Base-by-base conservation (phyloP, 2,888 invertebrate species). In the Prenolepis imparis region DNA sequence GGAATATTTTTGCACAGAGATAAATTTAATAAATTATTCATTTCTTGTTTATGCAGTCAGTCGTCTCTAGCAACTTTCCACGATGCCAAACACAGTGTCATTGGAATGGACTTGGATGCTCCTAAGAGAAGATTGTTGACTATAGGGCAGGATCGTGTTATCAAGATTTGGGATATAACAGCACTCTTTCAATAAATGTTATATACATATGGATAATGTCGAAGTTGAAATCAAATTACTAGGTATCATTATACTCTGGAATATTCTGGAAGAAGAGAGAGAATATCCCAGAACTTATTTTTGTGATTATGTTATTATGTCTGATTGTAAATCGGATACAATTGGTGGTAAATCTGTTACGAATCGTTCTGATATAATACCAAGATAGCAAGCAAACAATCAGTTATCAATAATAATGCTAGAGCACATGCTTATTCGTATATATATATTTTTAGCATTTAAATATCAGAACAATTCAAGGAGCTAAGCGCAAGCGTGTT, bases 1-100 rank as follows among this genome's bases (percentile, higher is more conserved):
- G 28, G n/a, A 11, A 39, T 48, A 12, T 52, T n/a, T 8, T 8
- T 12, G 24, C 18, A 9, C 24, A 0, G 8, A 57, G 57, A 18
- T 36, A 9, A 28, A 4, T 24, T 0, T 52, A 24, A 61, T 59
- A 6, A 24, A 67, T 21, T 41, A 41, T 44, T 59, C 0, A 32
- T 4, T 18, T 44, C 36, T 21, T 1, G 1, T 77, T 59, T 59
- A 6, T 21, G 0, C 95, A 99, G 98, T 82, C 97, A 98, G 93
- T 97, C 97, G 78, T 98, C 99, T 0, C 95, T 99, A 93, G 99
- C 99, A 39, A 97, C 98, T 82, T 98, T 98, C 95, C 98, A 99
- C 95, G 99, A 99, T 95, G 97, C 98, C 91, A 98, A 98, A 95
- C 99, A 99, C 94, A 97, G 97, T 82, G 97, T 99, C 86, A 96